These are phyloP conservation scores for Allolobophora icterica DNA, from an alignment of 2,888 invertebrate species.

Conservation along the genomic window DNA sequence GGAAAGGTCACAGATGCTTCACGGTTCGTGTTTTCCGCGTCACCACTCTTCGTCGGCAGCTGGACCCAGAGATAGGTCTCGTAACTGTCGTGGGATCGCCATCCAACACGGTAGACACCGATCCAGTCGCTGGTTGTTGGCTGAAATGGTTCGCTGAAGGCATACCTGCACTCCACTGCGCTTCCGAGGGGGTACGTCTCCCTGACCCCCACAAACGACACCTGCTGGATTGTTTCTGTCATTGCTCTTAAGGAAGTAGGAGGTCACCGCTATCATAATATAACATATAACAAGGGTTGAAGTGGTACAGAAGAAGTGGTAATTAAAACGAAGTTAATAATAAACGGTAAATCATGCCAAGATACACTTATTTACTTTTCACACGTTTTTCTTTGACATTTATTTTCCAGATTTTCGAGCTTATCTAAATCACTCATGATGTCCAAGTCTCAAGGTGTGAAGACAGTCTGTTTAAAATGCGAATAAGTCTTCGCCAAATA, in stretches of 20 bases:
- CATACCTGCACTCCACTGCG: not conserved
- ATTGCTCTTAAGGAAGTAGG: not conserved
- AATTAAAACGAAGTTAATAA: no score
- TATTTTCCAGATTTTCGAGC: not conserved
- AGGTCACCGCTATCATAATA: not conserved
- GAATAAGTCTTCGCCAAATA: not conserved
- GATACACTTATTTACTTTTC: no score
- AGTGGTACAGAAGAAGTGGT: no score
- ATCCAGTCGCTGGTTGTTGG: constrained; percentile 55
- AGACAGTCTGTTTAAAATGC: not conserved
- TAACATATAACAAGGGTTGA: no score
- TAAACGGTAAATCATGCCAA: not conserved
- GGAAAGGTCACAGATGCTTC: constrained; percentile 8
- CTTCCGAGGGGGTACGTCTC: not conserved
- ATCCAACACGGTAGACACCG: constrained; percentile 61
- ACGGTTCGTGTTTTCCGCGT: not conserved
- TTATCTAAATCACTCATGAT: not conserved
- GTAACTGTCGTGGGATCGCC: constrained; percentile 56
- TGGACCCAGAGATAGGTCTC: constrained; percentile 59
- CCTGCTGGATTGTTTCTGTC: constrained; percentile 12
- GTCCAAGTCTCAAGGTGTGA: not conserved
- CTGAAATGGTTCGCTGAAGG: not conserved
- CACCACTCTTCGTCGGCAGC: constrained; percentile 43
- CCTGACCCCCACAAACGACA: constrained; percentile 22
- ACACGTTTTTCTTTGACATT: not conserved